Evolutionary conservation across 2,113 vertebrate genomes (phyloP).

Genomic region (Verasper variegatus): DNA sequence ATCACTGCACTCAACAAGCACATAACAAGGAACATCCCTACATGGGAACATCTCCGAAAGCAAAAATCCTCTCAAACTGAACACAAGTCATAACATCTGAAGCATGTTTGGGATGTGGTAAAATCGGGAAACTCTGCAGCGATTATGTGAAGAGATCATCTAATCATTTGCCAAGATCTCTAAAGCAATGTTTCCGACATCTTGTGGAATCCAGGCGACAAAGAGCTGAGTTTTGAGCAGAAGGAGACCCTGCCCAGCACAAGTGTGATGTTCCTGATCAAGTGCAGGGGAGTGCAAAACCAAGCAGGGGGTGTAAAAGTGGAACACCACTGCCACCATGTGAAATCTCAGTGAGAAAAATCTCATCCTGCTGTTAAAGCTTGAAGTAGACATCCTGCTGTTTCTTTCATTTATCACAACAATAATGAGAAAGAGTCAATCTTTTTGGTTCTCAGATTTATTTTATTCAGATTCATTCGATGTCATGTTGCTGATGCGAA

Average conservation of each 20-base stretch:
- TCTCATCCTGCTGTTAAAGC: background rate
- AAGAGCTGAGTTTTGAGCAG: background rate
- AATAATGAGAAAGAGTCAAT: slow-evolving; percentile 31
- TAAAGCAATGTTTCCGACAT: background rate
- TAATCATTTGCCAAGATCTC: background rate
- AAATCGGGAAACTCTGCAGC: background rate
- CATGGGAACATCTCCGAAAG: background rate
- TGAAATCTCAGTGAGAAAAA: slow-evolving; percentile 21
- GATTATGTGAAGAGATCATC: too few relatives aligned
- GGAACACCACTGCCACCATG: slow-evolving; percentile 57
- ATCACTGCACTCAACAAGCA: too few relatives aligned
- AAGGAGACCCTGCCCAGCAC: background rate
- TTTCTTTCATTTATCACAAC: slow-evolving; percentile 2
- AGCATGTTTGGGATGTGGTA: background rate
- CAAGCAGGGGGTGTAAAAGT: slow-evolving; percentile 20
- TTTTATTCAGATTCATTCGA: slow-evolving; percentile 57
- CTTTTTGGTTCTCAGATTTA: slow-evolving; percentile 68
- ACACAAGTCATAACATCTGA: background rate
- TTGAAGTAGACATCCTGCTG: background rate
- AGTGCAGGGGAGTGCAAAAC: background rate
- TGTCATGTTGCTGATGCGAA: slow-evolving; percentile 13
- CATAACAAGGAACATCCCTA: too few relatives aligned
- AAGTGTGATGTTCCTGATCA: background rate
- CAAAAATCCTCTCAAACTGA: background rate
- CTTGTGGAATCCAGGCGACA: background rate